phyloP scores from a whole-genome alignment of 2,888 invertebrate species.

The Unio pictorum region DNA sequence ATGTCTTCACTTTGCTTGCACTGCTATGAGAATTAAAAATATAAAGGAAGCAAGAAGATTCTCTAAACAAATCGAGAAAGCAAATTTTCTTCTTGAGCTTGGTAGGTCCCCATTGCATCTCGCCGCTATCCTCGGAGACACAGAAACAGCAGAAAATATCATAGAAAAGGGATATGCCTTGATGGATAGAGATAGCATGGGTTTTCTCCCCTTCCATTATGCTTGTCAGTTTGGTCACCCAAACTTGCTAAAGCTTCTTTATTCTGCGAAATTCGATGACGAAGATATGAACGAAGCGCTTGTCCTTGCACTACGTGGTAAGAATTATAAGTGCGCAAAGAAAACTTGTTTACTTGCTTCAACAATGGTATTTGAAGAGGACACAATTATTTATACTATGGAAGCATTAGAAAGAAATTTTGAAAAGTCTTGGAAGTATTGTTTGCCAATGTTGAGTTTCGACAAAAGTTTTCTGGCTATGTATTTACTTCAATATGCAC shows the following conservation, averaged over 20 bases:
- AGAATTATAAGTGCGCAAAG: constrained; percentile 9
- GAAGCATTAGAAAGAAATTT: constrained; percentile 19
- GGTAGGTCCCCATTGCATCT: constrained; percentile 9
- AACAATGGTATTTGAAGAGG: constrained; percentile 17
- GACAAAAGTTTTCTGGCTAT: constrained; percentile 14
- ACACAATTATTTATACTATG: constrained; percentile 19
- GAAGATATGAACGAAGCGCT: constrained; percentile 30
- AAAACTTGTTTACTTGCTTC: constrained; percentile 12
- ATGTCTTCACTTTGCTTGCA: constrained; percentile 14
- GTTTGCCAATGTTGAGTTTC: constrained; percentile 20
- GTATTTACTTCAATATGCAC: constrained; percentile 28
- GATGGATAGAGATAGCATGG: constrained; percentile 17
- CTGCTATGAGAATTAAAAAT: constrained; percentile 11
- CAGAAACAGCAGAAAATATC: constrained; percentile 14
- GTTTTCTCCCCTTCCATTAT: constrained; percentile 38
- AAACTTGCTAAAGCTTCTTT: constrained; percentile 10
- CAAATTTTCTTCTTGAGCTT: not conserved
- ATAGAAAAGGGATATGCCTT: constrained; percentile 6
- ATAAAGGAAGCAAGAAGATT: constrained; percentile 7
- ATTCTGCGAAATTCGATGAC: constrained; percentile 17
- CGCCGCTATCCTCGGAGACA: constrained; percentile 26
- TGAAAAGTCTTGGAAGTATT: constrained; percentile 9
- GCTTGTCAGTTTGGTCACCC: constrained; percentile 32
- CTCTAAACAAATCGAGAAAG: constrained; percentile 14
- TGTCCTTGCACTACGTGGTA: constrained; percentile 16